phyloP scores from a whole-genome alignment of 2,113 vertebrate species.

The Bubo blakistoni region DNA sequence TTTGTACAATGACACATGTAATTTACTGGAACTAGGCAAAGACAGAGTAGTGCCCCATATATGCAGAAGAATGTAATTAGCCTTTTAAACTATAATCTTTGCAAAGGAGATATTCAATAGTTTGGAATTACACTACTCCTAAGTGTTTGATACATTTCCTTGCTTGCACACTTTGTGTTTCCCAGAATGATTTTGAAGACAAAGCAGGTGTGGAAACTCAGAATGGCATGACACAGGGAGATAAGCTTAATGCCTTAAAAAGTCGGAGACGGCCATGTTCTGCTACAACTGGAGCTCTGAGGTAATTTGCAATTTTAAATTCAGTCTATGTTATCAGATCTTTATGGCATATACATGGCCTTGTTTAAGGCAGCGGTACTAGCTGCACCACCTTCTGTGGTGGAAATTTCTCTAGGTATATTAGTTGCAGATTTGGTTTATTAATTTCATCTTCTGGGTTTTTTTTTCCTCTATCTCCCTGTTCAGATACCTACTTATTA shows the following conservation, averaged over 20 bases:
- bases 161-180: not conserved
- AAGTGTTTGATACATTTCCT: not conserved
- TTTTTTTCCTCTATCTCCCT: not conserved
- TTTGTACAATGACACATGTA: not conserved
- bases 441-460: not conserved
- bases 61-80: not conserved
- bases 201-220: conserved; percentile 62
- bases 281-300: conserved; percentile 76
- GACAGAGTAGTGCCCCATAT: not conserved
- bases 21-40: not conserved
- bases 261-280: conserved; percentile 80
- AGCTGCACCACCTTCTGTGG: not conserved
- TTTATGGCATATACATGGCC: not conserved
- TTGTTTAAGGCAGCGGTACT: not conserved
- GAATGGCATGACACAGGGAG: conserved; percentile 87
- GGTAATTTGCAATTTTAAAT: conserved; percentile 69
- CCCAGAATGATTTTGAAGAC: conserved; percentile 78
- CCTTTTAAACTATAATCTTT: not conserved
- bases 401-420: not conserved
- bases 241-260: conserved; percentile 95
- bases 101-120: not conserved
- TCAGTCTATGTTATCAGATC: not conserved
- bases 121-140: not conserved
- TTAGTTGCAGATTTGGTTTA: not conserved
- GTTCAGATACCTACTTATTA: not conserved